A percentile compares a stretch with the other conserved stretches of the same genome.
phyloP scores from a whole-genome alignment of 2,888 invertebrate genomes.

The Aproaerema taeniolella region DNA sequence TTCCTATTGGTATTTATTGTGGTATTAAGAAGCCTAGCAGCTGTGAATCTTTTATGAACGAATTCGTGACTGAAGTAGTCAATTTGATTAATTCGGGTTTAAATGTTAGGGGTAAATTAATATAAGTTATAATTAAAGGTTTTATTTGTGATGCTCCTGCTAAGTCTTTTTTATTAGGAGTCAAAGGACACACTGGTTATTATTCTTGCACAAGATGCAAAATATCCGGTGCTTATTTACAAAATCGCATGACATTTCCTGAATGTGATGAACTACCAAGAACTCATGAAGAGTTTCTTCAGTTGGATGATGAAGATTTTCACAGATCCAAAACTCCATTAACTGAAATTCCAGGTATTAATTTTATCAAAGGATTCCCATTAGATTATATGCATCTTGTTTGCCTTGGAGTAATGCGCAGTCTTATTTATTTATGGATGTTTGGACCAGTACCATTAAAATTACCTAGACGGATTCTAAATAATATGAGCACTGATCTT shows the following conservation, averaged over 20 bases:
- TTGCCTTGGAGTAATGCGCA: constrained; percentile 16
- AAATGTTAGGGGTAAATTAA: no score
- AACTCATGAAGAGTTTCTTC: constrained; percentile 9
- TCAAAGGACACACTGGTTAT: constrained; percentile 9
- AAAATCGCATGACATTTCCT: constrained; percentile 10
- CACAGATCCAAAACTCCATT: constrained; percentile 16
- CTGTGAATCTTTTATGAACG: no score
- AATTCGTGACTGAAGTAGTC: no score
- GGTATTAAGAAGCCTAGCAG: no score
- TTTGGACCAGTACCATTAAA: constrained; percentile 18
- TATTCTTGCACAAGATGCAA: constrained; percentile 11
- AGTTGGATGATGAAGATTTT: constrained; percentile 13
- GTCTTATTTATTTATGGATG: constrained; percentile 16
- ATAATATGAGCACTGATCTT: constrained; percentile 10
- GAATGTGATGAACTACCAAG: constrained; percentile 10
- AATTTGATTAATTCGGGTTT: no score
- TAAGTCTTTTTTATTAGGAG: constrained; percentile 6
- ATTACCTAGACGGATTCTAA: constrained; percentile 6
- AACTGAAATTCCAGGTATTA: constrained; percentile 4
- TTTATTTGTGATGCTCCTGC: constrained; percentile 20
- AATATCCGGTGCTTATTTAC: constrained; percentile 7
- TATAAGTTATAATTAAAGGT: no score
- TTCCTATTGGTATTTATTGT: no score
- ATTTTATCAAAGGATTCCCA: constrained; percentile 16
- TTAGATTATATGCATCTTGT: constrained; percentile 22